Evolutionary conservation across 2,797 vertebrate genomes (phyloP), one percentile per base, ranked within the genome.

Genomic region (Gymnoscopelus braueri): DNA sequence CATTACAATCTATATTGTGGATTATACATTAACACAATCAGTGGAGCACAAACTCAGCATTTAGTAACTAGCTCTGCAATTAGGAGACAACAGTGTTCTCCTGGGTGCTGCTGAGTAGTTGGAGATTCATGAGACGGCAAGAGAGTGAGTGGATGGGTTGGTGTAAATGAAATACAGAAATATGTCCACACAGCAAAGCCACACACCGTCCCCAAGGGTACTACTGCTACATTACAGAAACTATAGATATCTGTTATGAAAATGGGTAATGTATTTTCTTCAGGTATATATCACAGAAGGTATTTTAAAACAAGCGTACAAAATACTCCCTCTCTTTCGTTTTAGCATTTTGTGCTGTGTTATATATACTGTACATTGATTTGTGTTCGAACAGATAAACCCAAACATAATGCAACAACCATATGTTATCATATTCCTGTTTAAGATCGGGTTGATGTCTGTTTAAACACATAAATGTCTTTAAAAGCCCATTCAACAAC

Each of bases 31-130:
- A 75, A 69, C 60, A 76, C 55, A 39, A 77, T 63, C 73, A 56
- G 72, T 66, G 69, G 10, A 74, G 74, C 85, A 79, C 75, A 78
- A 72, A 78, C 77, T 80, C 71, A 75, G 74, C 14, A 49, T 52
- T 71, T 78, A 70, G 74, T 72, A 85, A 88, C 74, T 78, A 84
- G 72, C 74, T 82, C 72, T 83, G 87, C 81, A 82, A 75, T 82
- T 68, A 79, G 67, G 69, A 84, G 82, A 83, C 78, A 81, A 59
- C 59, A 64, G 39, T 53, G 49, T 50, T 84, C 85, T 82, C 81
- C 68, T 69, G 77, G 72, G 85, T 54, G 65, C 63, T 54, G 65
- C 63, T 49, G 70, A 86, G 75, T 60, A 77, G 80, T 63, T 79
- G 50, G 66, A 78, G 81, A 84, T 83, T 81, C 71, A 75, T 71